Percentiles rank a stretch among this genome's conserved stretches.
phyloP scores from a whole-genome alignment of 2,797 vertebrate genomes.

The Picus viridis region DNA sequence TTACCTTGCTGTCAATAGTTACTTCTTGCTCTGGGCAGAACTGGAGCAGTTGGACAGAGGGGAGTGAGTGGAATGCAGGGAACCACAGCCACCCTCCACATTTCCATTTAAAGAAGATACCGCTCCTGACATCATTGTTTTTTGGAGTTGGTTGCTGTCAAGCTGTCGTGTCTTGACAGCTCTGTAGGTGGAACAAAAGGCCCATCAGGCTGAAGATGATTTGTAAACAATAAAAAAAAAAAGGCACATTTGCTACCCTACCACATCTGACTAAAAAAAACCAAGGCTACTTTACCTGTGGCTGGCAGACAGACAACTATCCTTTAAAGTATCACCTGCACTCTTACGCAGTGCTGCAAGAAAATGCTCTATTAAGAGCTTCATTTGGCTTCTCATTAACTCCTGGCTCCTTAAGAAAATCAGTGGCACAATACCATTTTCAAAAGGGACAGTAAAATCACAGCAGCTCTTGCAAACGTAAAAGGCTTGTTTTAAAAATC shows the following conservation, averaged over 20 bases:
- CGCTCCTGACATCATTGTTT: background rate
- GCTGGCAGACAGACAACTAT: background rate
- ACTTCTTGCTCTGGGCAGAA: background rate
- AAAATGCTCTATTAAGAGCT: background rate
- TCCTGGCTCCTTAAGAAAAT: background rate
- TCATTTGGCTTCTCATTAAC: background rate
- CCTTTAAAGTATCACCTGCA: background rate
- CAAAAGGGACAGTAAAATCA: background rate
- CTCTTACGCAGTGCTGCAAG: background rate
- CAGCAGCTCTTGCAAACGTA: background rate
- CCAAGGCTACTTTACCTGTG: background rate
- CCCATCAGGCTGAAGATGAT: background rate
- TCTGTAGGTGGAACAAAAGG: conserved; percentile 3
- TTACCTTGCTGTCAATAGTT: background rate
- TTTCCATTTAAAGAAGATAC: rapidly evolving
- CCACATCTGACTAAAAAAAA: background rate
- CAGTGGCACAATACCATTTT: background rate
- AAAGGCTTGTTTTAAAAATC: background rate
- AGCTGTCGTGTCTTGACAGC: background rate
- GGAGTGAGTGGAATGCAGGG: background rate
- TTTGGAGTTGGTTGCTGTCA: background rate
- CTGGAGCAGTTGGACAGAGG: background rate
- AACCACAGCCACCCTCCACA: background rate
- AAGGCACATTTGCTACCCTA: background rate
- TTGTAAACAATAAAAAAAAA: background rate